Base-by-base conservation (phyloP, 2,888 invertebrate genomes). In the Drosophila mimetica region DNA sequence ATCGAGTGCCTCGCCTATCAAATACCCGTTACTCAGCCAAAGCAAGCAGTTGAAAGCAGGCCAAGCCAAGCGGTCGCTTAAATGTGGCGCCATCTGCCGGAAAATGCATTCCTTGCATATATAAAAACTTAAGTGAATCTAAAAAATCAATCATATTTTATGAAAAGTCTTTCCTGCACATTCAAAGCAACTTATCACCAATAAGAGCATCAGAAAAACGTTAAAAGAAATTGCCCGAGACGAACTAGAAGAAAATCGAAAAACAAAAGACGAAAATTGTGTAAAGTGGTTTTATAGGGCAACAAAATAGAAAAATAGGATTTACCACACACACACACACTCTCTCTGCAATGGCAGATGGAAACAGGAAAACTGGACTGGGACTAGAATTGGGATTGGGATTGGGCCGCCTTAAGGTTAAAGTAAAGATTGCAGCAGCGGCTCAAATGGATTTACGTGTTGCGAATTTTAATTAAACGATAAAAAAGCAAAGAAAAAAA, bases 401-500 rank as follows among this genome's bases (percentile, higher is more conserved):
- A 71, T 65, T 76, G 59, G 84, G 7, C 28, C 59, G 88, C 84
- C 86, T 88, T 83, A 82, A 88, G 88, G 84, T 84, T 87, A 82
- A 87, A 84, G 84, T 88, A 83, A 84, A 84, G 84, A 84, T 84
- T 84, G 84, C 84, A 87, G 84, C 83, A 78, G 84, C 77, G 84
- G 88, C 84, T 86, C 87, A 88, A 88, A 88, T 86, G 89, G 83
- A 88, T 83, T 83, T 89, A 87, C 86, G 86, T 87, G 86, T 89
- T 88, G 89, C 81, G 89, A 87, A 87, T 87, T 87, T 87, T 87
- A 87, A 87, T 87, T 87, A 87, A 89, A 89, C 86, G 87, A 81
- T 87, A 88, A 86, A 87, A 85, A 57, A 64, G 30, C 37, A 25
- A 16, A 16, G 39, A 20, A 57, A 57, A 42, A 64, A 64, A 30